Evolutionary conservation across 2,888 invertebrate genomes (phyloP), one percentile per base, ranked within the genome.

Genomic region (Epinotia ramella): DNA sequence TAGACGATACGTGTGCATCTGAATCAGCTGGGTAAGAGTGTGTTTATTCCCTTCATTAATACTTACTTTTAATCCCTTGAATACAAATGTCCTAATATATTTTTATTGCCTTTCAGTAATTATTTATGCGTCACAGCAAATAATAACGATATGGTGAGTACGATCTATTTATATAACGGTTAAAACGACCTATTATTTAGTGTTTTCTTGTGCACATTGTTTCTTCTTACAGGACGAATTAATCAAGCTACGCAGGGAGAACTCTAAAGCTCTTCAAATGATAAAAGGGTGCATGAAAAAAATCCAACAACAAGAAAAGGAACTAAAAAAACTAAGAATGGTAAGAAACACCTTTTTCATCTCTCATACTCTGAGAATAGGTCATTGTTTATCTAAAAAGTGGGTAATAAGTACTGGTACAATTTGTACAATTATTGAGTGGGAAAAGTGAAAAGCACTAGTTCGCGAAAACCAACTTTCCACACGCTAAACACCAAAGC

Each of bases 201-300:
- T 53, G 53, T 53, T 53, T 49, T 1, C 2, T 33, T 33, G 13
- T 13, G n/a, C 4, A 16, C 49, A n/a, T 12, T 44, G 12, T 12
- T 12, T 12, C 28, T 28, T 18, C 78, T 84, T 84, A n/a, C 79
- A 94, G 94, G 91, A 91, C 82, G 92, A 94, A 81, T 82, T 95
- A 67, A 88, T 91, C 24, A 94, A 91, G 78, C 82, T 95, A n/a
- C 93, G 95, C 62, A 86, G 86, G 16, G 95, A 96, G 79, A 92
- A 95, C 79, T 89, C 91, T 62, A 96, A 95, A 82, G 95, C 95
- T 3, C 85, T 95, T 64, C 94, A 94, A 82, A 94, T 95, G 91
- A 95, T 95, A 69, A 95, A 95, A 87, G 94, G 93, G 46, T 95
- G 95, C 78, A 92, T 95, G 91, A 93, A 94, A 77, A 94, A 94